Percentiles rank a stretch among this genome's conserved stretches.
These are phyloP conservation scores for Calypte anna DNA, from an alignment of 2,113 vertebrate species.

Conservation along the genomic window DNA sequence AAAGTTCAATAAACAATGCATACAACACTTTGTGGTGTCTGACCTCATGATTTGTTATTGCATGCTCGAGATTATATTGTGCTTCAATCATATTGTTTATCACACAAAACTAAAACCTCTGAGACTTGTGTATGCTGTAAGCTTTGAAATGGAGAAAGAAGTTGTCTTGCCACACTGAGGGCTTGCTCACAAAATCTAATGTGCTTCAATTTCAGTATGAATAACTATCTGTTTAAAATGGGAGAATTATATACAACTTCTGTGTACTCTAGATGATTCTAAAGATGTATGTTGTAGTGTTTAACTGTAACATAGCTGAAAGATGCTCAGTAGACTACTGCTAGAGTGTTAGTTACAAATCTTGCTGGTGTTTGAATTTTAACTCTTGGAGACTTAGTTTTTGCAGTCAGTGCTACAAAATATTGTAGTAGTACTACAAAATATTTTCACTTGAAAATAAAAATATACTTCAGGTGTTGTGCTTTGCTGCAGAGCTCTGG, in stretches of 20 bases:
- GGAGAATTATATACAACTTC: background rate
- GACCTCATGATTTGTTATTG: background rate
- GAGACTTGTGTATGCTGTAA: background rate
- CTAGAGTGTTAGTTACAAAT: background rate
- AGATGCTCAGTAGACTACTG: background rate
- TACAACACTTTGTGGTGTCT: background rate
- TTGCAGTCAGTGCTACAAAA: background rate
- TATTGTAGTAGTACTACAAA: background rate
- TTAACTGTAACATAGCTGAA: background rate
- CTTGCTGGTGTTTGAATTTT: background rate
- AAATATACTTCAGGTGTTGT: background rate
- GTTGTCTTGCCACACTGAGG: background rate
- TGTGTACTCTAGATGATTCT: background rate
- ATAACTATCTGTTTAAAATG: background rate
- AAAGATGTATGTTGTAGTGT: background rate
- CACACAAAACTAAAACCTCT: background rate
- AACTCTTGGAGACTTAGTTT: background rate
- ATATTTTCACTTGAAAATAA: background rate
- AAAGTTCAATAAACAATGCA: slow-evolving; percentile 49
- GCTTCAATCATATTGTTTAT: background rate
- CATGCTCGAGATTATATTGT: background rate
- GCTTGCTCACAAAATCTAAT: background rate
- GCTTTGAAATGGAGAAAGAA: background rate
- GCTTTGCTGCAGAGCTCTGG: background rate
- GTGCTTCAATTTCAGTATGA: background rate